These are phyloP conservation scores for Oxyscelio sp. DNA, from an alignment of 2,888 invertebrate species.

Conservation along the genomic window DNA sequence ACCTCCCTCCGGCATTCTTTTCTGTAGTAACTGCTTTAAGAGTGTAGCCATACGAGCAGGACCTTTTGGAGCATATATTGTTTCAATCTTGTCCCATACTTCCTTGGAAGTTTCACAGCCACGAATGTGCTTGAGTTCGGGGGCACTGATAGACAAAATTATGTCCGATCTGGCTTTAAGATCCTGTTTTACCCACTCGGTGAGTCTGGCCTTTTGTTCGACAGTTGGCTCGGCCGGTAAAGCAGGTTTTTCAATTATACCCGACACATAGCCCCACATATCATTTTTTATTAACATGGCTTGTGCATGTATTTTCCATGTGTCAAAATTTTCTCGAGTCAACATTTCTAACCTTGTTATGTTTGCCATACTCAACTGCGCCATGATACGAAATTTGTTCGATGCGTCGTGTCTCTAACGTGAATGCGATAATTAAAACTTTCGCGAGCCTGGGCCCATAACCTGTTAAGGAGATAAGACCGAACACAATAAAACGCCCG, in stretches of 20 bases:
- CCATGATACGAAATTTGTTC: too few relatives aligned
- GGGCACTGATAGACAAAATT: constrained; percentile 36
- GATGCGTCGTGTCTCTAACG: neutral
- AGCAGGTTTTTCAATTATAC: constrained; percentile 3
- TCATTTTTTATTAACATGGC: too few relatives aligned
- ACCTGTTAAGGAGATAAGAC: too few relatives aligned
- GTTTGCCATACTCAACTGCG: neutral
- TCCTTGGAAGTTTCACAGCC: constrained; percentile 41
- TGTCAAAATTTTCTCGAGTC: constrained; percentile 59
- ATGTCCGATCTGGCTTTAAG: constrained; percentile 38
- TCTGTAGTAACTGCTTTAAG: constrained; percentile 34
- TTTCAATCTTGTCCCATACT: constrained; percentile 45
- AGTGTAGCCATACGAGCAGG: constrained; percentile 39
- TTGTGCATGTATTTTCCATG: constrained; percentile 69
- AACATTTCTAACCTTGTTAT: neutral
- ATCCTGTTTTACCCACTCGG: constrained; percentile 11
- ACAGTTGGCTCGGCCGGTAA: neutral
- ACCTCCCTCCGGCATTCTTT: constrained; percentile 48
- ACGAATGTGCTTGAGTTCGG: constrained; percentile 35
- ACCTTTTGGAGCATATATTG: constrained; percentile 26
- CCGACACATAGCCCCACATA: constrained; percentile 69
- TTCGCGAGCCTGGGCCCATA: too few relatives aligned
- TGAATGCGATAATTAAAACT: too few relatives aligned
- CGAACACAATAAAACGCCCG: too few relatives aligned
- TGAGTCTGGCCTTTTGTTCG: neutral